Evolutionary conservation across 2,113 vertebrate species (phyloP).

Genomic region (Entomyzon cyanotis): DNA sequence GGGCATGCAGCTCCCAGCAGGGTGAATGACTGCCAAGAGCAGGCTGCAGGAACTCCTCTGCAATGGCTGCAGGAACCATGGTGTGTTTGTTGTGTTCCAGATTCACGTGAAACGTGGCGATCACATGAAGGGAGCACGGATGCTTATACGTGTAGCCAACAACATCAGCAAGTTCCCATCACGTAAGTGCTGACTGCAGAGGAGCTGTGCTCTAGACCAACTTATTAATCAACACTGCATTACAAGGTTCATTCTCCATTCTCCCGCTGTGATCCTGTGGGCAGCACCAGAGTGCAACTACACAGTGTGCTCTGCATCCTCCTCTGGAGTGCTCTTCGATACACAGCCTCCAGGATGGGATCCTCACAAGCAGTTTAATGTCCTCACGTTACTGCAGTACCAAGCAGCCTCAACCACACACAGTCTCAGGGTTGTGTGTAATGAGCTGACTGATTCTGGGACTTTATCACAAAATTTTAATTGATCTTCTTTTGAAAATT

Average conservation of each 20-base stretch:
- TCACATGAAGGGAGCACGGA: slow-evolving; percentile 92
- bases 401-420: not conserved
- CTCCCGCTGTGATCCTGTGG: not conserved
- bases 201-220: not conserved
- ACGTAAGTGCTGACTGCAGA: slow-evolving; percentile 80
- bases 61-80: not conserved
- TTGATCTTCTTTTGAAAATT: not conserved
- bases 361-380: not conserved
- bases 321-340: too few relatives aligned
- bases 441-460: not conserved
- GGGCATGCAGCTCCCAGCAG: not conserved
- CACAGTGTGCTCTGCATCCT: not conserved
- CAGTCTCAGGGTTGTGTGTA: not conserved
- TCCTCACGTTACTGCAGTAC: not conserved
- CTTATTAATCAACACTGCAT: not conserved
- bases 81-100: slow-evolving; percentile 67
- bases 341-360: fast-evolving
- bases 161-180: slow-evolving; percentile 98
- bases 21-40: not conserved
- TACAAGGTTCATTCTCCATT: not conserved
- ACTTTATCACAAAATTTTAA: not conserved
- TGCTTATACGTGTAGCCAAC: slow-evolving; percentile 97
- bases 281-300: not conserved
- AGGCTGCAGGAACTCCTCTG: not conserved
- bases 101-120: slow-evolving; percentile 91